Percentiles rank a stretch among this genome's conserved stretches.
Evolutionary conservation across 2,797 vertebrate species (phyloP).

Genomic region (Manis crassicaudata): DNA sequence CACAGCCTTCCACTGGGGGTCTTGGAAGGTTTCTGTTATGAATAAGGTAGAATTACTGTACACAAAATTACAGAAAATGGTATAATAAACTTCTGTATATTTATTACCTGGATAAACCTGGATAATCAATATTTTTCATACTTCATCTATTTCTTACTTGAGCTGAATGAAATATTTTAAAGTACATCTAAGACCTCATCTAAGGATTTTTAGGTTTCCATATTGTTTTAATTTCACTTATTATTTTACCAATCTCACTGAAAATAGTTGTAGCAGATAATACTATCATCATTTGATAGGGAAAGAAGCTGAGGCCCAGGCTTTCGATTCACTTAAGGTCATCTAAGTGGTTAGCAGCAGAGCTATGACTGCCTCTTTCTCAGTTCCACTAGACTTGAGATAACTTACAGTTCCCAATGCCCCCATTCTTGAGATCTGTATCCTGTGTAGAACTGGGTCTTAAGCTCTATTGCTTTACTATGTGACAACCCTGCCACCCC

Average conservation of each 20-base stretch:
- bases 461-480: background rate
- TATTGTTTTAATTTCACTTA: constrained; percentile 14
- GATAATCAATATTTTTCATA: constrained; percentile 1
- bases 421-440: background rate
- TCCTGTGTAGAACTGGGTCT: background rate
- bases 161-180: constrained; percentile 38
- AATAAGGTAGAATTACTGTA: background rate
- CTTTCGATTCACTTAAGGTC: background rate
- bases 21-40: background rate
- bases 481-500: background rate
- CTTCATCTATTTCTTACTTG: constrained; percentile 26
- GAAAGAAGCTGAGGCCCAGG: background rate
- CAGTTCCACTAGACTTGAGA: background rate
- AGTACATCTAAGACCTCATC: background rate
- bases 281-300: background rate
- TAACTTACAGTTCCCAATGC: background rate
- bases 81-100: background rate
- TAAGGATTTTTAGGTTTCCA: constrained; percentile 1
- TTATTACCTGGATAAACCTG: background rate
- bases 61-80: background rate
- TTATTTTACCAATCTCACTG: background rate
- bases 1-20: background rate
- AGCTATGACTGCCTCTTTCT: background rate
- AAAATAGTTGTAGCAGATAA: background rate
- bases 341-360: background rate